phyloP scores from a whole-genome alignment of 2,113 vertebrate species.

The Pelusios castaneus region DNA sequence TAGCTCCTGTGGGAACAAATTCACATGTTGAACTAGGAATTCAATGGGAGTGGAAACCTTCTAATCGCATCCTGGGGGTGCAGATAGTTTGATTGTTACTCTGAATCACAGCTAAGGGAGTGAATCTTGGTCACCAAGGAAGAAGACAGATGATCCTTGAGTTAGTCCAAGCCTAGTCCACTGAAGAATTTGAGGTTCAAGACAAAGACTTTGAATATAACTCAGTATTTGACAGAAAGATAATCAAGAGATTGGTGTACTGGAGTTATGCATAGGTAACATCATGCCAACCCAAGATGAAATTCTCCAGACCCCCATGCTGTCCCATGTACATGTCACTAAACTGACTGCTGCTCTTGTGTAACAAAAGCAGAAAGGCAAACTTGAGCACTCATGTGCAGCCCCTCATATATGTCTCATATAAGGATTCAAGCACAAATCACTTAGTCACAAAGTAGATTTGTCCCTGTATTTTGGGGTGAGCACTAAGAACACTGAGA shows the following conservation, averaged over 20 bases:
- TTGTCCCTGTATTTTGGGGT: not conserved
- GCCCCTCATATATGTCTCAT: not conserved
- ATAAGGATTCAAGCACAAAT: not conserved
- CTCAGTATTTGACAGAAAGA: not conserved
- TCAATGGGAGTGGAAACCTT: not conserved
- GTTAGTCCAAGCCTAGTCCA: not conserved
- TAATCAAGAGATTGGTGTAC: not conserved
- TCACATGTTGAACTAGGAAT: not conserved
- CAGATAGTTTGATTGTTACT: not conserved
- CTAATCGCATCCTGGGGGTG: not conserved
- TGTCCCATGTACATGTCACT: not conserved
- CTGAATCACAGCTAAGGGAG: not conserved
- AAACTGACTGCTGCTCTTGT: not conserved
- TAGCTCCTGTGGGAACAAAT: not conserved
- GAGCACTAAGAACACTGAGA: not conserved
- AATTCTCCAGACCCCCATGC: not conserved
- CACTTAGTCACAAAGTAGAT: not conserved
- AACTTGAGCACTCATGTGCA: not conserved
- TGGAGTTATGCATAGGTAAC: not conserved
- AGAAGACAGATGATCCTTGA: rapidly evolving
- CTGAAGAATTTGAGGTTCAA: not conserved
- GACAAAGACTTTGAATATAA: not conserved
- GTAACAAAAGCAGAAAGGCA: not conserved
- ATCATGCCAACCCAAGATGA: not conserved
- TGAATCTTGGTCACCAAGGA: not conserved